Conservation (phyloP, 2,797 vertebrate species). For the Pyrrhura leucotis region DNA sequence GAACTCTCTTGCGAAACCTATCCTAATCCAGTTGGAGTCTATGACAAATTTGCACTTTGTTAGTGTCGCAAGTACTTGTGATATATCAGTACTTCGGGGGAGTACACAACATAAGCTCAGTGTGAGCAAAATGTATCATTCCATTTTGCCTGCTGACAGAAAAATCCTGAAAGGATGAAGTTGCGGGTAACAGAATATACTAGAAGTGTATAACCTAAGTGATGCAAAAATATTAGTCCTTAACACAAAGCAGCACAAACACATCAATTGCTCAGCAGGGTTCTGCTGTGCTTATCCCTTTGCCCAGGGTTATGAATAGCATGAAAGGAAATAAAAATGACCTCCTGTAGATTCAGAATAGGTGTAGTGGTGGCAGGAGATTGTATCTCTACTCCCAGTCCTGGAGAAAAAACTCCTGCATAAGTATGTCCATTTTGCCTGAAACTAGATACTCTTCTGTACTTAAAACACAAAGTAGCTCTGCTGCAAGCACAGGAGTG, state of each 20-base stretch:
- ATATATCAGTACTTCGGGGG: rapidly evolving
- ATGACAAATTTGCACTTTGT: background rate
- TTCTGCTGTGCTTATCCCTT: background rate
- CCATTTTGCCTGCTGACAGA: background rate
- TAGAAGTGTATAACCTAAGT: background rate
- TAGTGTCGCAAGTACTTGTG: background rate
- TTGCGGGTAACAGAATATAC: background rate
- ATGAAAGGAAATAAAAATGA: background rate
- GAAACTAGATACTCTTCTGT: background rate
- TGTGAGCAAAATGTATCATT: background rate
- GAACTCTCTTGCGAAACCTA: background rate
- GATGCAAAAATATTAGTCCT: background rate
- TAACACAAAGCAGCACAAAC: background rate
- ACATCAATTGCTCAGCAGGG: rapidly evolving
- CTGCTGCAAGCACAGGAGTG: background rate
- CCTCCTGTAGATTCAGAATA: background rate
- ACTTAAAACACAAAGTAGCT: background rate
- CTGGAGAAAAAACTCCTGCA: background rate
- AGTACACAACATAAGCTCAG: background rate
- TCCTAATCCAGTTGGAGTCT: background rate
- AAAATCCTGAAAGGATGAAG: background rate
- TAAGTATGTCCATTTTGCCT: background rate
- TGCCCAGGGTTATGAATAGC: background rate
- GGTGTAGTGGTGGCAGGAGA: background rate
- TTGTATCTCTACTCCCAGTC: background rate